These are phyloP conservation scores for Omphaloscelis lunosa DNA, from an alignment of 2,888 invertebrate genomes.

Conservation along the genomic window DNA sequence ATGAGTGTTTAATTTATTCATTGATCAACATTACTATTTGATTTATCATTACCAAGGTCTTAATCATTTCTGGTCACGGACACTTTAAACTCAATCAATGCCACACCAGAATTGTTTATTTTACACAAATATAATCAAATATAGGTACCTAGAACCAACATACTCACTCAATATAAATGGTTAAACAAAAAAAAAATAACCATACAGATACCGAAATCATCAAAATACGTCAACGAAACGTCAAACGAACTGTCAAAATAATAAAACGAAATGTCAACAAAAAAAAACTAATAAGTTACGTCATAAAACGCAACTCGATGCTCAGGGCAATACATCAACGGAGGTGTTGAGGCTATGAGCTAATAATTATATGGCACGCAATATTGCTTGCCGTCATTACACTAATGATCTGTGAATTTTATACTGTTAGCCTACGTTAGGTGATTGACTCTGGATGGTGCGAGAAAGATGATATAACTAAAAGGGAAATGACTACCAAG, in stretches of 20 bases:
- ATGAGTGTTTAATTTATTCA: background rate
- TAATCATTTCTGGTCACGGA: background rate
- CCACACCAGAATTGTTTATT: background rate
- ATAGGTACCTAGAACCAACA: background rate
- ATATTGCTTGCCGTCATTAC: constrained; percentile 1
- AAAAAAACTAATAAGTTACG: background rate
- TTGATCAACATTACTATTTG: background rate
- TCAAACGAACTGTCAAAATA: background rate
- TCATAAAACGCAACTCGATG: background rate
- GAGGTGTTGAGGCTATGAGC: constrained; percentile 8
- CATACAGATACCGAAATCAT: background rate
- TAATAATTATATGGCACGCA: constrained; percentile 3
- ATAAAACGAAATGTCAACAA: background rate
- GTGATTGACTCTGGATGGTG: background rate
- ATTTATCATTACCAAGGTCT: background rate
- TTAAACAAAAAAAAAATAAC: background rate
- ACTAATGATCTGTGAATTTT: constrained; percentile 29
- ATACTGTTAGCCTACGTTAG: background rate
- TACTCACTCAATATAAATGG: background rate
- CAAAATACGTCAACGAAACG: background rate
- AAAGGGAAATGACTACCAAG: no score
- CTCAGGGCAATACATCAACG: background rate
- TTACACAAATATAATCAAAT: background rate
- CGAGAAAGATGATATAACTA: no score
- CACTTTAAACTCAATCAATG: background rate